A percentile compares a stretch with the other conserved stretches of the same genome.
These are phyloP conservation scores for Synaphobranchus kaupii DNA, from an alignment of 2,797 vertebrate genomes.

Conservation along the genomic window DNA sequence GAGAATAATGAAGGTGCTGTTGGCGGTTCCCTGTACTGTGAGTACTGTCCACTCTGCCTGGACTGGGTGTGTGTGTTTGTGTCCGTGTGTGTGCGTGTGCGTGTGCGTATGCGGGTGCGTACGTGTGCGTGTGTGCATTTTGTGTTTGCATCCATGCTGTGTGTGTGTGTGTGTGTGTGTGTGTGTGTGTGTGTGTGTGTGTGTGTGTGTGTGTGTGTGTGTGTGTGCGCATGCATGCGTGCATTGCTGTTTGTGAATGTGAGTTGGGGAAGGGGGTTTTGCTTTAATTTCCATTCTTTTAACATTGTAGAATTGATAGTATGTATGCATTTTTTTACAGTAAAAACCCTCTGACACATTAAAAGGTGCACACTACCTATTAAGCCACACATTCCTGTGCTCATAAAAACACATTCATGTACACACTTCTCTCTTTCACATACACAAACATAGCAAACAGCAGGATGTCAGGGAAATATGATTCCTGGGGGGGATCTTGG, in stretches of 20 bases:
- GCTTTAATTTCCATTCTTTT: background rate
- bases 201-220: background rate
- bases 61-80: background rate
- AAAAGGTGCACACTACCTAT: background rate
- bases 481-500: constrained; percentile 44
- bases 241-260: background rate
- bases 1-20: constrained; percentile 73
- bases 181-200: constrained; percentile 34
- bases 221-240: constrained; percentile 34
- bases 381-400: background rate
- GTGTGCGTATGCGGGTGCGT: background rate
- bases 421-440: background rate
- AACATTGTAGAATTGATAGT: background rate
- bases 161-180: constrained; percentile 41
- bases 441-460: constrained; percentile 30
- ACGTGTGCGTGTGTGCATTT: background rate
- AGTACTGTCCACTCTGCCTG: constrained; percentile 9
- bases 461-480: constrained; percentile 13
- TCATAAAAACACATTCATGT: background rate
- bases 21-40: constrained; percentile 64
- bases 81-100: background rate
- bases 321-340: background rate
- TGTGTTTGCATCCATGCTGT: constrained; percentile 44
- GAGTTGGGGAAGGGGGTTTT: background rate
- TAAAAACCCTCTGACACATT: constrained; percentile 19